Evolutionary conservation across 2,888 invertebrate species (phyloP).

Genomic region (Scotopteryx bipunctaria): DNA sequence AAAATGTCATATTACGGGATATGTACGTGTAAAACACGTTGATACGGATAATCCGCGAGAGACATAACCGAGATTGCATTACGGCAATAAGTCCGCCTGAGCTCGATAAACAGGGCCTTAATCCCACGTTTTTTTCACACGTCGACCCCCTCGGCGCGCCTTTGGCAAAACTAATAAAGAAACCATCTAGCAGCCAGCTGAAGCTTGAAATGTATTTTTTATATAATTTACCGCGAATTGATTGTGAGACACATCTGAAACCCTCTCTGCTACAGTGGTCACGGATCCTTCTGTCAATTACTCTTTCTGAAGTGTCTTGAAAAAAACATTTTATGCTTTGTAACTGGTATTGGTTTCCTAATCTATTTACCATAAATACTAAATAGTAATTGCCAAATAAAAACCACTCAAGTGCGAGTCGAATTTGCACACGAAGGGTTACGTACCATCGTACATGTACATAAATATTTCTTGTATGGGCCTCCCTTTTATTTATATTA

Average conservation of each 20-base stretch:
- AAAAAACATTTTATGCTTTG: no score
- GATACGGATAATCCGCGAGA: constrained; percentile 73
- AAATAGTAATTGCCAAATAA: no score
- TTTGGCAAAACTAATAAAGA: constrained; percentile 82
- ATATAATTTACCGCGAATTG: constrained; percentile 83
- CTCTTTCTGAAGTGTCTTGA: neutral
- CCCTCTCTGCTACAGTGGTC: constrained; percentile 34
- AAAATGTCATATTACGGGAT: constrained; percentile 32
- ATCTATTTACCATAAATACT: no score
- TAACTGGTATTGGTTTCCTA: no score
- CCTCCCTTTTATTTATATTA: no score
- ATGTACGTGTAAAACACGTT: constrained; percentile 60
- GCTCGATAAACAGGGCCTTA: constrained; percentile 76
- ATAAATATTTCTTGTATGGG: no score
- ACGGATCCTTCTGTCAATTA: constrained; percentile 16
- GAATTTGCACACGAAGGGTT: no score
- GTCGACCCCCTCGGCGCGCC: constrained; percentile 66
- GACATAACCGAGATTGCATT: constrained; percentile 81
- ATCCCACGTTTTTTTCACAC: constrained; percentile 80
- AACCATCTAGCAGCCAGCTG: constrained; percentile 81
- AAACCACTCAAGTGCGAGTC: no score
- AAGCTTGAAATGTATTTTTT: constrained; percentile 84
- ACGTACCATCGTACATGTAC: no score
- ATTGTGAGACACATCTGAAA: constrained; percentile 68
- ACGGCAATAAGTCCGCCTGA: constrained; percentile 74